Evolutionary conservation across 92 coral and sea anemone species (phyloP).

Genomic region (Epizoanthus scotinus): DNA sequence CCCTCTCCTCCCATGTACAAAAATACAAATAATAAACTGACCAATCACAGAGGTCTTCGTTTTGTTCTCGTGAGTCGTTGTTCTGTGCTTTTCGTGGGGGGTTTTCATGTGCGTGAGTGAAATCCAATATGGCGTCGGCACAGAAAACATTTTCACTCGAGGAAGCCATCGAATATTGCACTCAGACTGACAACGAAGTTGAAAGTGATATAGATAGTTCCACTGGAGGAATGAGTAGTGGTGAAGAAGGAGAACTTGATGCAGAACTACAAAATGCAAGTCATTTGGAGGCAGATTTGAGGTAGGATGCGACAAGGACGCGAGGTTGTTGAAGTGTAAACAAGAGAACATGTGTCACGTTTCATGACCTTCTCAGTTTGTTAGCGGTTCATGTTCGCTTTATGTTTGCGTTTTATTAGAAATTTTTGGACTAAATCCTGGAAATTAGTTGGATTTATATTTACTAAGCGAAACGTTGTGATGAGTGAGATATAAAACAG

Average conservation of each 20-base stretch:
- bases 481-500: background rate
- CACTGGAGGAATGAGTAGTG: constrained; percentile 7
- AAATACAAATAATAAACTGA: background rate
- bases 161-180: constrained; percentile 2
- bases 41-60: background rate
- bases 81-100: background rate
- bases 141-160: constrained; percentile 20
- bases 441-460: background rate
- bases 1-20: background rate
- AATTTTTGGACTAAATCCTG: background rate
- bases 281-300: background rate
- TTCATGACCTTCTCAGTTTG: background rate
- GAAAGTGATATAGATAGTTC: too few species aligned
- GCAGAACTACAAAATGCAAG: constrained; percentile 2
- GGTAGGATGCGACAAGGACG: constrained; percentile 14
- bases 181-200: background rate
- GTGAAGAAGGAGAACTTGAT: constrained; percentile 7
- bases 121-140: background rate
- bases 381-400: background rate
- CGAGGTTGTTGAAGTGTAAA: background rate
- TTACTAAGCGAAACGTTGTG: background rate
- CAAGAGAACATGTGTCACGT: background rate
- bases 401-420: background rate
- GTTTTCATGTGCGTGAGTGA: background rate
- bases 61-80: background rate